Evolutionary conservation across 1,140 invertebrate species (phyloP).

Genomic region (Ceratitis capitata): DNA sequence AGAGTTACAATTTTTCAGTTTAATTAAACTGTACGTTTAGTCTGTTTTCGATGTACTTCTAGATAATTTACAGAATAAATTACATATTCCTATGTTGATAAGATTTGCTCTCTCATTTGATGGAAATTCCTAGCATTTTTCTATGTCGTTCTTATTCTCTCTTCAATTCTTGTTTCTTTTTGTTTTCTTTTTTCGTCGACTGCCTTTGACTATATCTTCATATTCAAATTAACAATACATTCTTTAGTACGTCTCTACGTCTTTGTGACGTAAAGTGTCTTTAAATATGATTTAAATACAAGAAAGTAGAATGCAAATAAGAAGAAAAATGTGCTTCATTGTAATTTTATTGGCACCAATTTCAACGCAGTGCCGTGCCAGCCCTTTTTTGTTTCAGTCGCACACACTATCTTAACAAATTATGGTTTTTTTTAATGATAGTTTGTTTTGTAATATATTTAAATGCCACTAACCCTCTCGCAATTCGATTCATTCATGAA

Average conservation of each 20-base stretch:
- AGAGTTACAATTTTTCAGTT: neutral
- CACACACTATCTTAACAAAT: neutral
- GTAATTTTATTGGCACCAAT: conserved; percentile 15
- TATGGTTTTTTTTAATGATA: neutral
- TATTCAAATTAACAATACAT: neutral
- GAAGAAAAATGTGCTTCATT: conserved; percentile 1
- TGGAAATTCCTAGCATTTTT: neutral
- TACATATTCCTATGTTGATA: neutral
- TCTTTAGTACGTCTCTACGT: neutral
- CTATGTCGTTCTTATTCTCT: neutral
- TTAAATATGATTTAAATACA: conserved; percentile 1
- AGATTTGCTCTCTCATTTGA: neutral
- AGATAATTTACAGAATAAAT: neutral
- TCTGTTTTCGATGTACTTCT: neutral
- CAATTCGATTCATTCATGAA: too few relatives aligned
- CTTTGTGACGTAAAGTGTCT: conserved; percentile 24
- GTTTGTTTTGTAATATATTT: neutral
- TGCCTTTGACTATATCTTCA: neutral
- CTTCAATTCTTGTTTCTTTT: neutral
- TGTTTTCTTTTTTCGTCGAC: conserved; percentile 1
- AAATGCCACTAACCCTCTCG: neutral
- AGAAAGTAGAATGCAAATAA: neutral
- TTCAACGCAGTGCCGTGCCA: neutral
- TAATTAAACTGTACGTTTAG: neutral
- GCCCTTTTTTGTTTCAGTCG: neutral